phyloP scores from a whole-genome alignment of 1,140 invertebrate species.

The Magallana gigas region DNA sequence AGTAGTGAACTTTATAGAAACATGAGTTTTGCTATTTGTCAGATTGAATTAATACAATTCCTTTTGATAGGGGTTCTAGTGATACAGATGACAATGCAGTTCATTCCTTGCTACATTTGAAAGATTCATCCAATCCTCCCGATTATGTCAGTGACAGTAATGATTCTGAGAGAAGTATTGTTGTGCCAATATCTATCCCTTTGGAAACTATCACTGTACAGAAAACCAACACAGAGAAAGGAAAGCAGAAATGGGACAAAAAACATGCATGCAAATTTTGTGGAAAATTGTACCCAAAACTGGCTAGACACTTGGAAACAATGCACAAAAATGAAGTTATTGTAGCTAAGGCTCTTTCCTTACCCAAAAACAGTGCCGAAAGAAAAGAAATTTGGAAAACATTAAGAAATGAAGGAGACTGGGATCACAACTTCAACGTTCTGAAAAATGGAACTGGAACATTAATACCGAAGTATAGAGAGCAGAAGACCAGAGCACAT shows the following conservation, averaged over 20 bases:
- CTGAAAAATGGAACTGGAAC: conserved; percentile 15
- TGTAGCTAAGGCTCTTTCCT: conserved; percentile 3
- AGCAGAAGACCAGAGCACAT: neutral
- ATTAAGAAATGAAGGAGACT: conserved; percentile 31
- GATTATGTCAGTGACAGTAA: no score
- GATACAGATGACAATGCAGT: no score
- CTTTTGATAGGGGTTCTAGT: no score
- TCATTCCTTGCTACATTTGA: no score
- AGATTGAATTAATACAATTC: no score
- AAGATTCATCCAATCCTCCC: no score
- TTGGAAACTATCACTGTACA: no score
- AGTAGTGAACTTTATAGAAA: no score
- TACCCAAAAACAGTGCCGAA: neutral
- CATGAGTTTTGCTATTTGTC: no score
- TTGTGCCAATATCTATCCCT: no score
- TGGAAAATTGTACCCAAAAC: conserved; percentile 20
- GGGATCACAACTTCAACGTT: conserved; percentile 31
- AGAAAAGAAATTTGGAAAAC: conserved; percentile 22
- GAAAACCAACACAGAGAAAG: no score
- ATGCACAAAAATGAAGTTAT: conserved; percentile 2
- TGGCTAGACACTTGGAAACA: conserved; percentile 12
- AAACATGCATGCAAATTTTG: conserved; percentile 25
- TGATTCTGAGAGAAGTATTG: no score
- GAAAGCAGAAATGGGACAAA: neutral
- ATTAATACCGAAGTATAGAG: conserved; percentile 36